These are phyloP conservation scores for Hypocryptadius cinnamomeus DNA, from an alignment of 2,113 vertebrate genomes.

Conservation along the genomic window DNA sequence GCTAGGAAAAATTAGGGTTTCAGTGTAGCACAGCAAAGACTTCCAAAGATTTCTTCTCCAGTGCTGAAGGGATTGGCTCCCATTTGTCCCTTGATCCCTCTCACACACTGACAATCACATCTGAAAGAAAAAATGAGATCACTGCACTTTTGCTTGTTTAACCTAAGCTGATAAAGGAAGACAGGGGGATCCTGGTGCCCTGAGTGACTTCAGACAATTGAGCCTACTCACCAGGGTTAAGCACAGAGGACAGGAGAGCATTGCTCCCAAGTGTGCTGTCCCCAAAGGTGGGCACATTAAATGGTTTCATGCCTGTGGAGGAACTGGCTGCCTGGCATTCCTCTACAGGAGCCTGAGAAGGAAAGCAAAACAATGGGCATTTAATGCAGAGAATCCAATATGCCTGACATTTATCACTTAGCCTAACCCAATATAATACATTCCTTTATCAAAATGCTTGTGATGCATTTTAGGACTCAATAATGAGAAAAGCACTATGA, in stretches of 20 bases:
- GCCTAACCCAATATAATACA: background rate
- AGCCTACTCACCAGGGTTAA: background rate
- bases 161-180: background rate
- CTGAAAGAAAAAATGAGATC: background rate
- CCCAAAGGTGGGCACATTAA: background rate
- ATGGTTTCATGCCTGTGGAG: background rate
- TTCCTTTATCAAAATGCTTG: background rate
- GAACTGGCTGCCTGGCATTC: background rate
- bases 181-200: background rate
- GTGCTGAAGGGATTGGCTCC: background rate
- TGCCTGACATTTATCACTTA: background rate
- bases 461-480: background rate
- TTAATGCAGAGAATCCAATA: background rate
- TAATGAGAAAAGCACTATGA: background rate
- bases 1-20: background rate
- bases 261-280: background rate
- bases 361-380: background rate
- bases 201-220: background rate
- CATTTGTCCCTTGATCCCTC: background rate
- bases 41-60: background rate
- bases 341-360: background rate
- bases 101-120: background rate
- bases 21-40: background rate
- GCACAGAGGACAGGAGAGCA: background rate
- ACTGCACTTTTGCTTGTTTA: background rate